phyloP scores from a whole-genome alignment of 2,888 invertebrate genomes.

The Hypomecis punctinalis region DNA sequence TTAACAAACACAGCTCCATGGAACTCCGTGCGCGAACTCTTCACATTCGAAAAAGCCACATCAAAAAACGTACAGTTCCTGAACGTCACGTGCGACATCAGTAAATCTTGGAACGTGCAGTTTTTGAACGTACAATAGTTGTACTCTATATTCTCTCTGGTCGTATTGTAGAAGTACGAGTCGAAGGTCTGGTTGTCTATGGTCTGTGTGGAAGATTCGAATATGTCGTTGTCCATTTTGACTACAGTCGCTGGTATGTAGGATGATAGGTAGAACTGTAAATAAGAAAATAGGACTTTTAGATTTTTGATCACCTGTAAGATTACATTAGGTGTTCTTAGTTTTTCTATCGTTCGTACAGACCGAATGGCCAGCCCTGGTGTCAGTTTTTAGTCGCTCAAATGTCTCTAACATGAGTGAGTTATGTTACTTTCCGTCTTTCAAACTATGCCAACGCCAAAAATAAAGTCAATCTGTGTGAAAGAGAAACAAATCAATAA shows the following conservation, averaged over 20 bases:
- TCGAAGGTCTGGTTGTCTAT: constrained; percentile 65
- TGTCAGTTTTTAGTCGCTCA: no score
- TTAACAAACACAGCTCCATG: constrained; percentile 85
- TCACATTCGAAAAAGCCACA: constrained; percentile 89
- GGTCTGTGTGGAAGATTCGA: constrained; percentile 61
- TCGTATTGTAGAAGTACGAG: constrained; percentile 82
- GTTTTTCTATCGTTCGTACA: no score
- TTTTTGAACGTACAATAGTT: constrained; percentile 85
- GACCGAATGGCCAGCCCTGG: no score
- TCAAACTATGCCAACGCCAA: no score
- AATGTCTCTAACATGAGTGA: no score
- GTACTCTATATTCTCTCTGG: constrained; percentile 87
- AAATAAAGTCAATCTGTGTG: no score
- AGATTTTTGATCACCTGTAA: not conserved
- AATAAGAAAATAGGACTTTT: no score
- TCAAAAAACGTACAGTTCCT: constrained; percentile 88
- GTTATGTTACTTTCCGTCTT: no score
- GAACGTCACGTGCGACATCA: constrained; percentile 90
- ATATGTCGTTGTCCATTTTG: constrained; percentile 67
- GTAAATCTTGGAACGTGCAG: constrained; percentile 87
- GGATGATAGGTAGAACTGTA: constrained; percentile 82
- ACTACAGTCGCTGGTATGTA: constrained; percentile 81
- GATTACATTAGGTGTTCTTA: no score
- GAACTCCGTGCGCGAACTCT: constrained; percentile 89
- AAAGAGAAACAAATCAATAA: no score